These are phyloP conservation scores for Ctenoplectra terminalis DNA, from an alignment of 1,140 invertebrate species.

Conservation along the genomic window DNA sequence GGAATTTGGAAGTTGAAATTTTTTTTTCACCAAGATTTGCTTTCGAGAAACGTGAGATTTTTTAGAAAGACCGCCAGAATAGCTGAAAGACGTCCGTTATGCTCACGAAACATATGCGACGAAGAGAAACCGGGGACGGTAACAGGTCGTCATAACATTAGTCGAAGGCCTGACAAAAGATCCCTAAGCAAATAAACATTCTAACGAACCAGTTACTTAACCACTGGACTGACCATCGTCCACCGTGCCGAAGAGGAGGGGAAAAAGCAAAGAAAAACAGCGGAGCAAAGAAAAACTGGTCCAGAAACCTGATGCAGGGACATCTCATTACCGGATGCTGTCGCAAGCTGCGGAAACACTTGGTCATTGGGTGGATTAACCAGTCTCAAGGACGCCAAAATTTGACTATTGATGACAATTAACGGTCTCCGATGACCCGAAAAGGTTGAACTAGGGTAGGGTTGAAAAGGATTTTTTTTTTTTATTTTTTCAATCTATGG, in stretches of 20 bases:
- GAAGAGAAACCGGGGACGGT: conserved; percentile 66
- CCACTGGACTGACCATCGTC: conserved; percentile 71
- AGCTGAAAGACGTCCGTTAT: conserved; percentile 51
- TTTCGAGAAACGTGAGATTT: conserved; percentile 49
- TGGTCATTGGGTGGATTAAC: conserved; percentile 47
- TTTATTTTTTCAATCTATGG: neutral
- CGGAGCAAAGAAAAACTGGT: conserved; percentile 69
- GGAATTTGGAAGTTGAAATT: neutral
- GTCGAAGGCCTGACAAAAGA: conserved; percentile 75
- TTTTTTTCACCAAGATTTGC: neutral
- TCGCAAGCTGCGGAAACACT: conserved; percentile 77
- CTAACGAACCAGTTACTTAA: conserved; percentile 83
- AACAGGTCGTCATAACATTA: conserved; percentile 82
- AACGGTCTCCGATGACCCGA: conserved; percentile 58
- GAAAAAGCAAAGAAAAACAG: conserved; percentile 73
- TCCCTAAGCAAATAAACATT: conserved; percentile 82
- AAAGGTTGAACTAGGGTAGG: conserved; percentile 42
- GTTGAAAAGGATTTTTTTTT: conserved; percentile 33
- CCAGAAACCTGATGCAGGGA: conserved; percentile 57
- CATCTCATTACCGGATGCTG: conserved; percentile 73
- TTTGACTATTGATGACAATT: conserved; percentile 60
- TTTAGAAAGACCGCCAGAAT: conserved; percentile 16
- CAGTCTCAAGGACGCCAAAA: conserved; percentile 65
- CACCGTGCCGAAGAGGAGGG: conserved; percentile 37
- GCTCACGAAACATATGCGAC: conserved; percentile 59